phyloP scores from a whole-genome alignment of 2,888 invertebrate species.

The Linnaemya vulpina region DNA sequence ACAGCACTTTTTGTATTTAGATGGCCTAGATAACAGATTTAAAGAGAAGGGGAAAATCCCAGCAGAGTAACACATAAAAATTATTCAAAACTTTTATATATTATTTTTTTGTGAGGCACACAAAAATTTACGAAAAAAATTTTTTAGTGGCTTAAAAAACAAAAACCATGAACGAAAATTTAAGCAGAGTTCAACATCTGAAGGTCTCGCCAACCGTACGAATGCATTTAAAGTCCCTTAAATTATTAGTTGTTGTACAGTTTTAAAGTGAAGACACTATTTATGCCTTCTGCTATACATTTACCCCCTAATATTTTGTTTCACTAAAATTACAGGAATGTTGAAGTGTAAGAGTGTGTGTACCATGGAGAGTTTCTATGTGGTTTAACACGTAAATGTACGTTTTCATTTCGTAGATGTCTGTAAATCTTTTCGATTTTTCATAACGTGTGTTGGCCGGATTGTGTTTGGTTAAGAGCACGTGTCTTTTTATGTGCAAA shows the following conservation, averaged over 20 bases:
- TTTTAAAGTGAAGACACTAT: not conserved
- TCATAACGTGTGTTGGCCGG: not conserved
- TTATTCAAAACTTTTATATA: constrained; percentile 1
- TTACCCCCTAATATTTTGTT: not conserved
- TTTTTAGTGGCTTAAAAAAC: constrained; percentile 29
- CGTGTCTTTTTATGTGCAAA: not conserved
- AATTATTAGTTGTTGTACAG: constrained; percentile 35
- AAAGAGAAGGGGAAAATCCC: not conserved
- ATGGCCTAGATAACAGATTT: constrained; percentile 58
- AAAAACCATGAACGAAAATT: constrained; percentile 5
- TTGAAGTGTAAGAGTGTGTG: not conserved
- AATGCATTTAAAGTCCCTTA: constrained; percentile 41
- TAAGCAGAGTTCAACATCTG: constrained; percentile 39
- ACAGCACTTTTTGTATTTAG: constrained; percentile 28
- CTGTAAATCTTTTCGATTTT: constrained; percentile 49
- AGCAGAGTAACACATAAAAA: constrained; percentile 22
- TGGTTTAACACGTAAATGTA: constrained; percentile 39
- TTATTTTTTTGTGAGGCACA: constrained; percentile 12
- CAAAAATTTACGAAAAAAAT: constrained; percentile 14
- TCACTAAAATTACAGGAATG: not conserved
- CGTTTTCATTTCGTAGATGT: constrained; percentile 46
- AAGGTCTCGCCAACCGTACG: constrained; percentile 8
- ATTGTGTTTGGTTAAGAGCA: not conserved
- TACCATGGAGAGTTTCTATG: not conserved
- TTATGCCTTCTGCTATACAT: not conserved